A percentile compares a stretch with the other conserved stretches of the same genome.
phyloP scores from a whole-genome alignment of 2,888 invertebrate genomes.

The Biston stratarius region DNA sequence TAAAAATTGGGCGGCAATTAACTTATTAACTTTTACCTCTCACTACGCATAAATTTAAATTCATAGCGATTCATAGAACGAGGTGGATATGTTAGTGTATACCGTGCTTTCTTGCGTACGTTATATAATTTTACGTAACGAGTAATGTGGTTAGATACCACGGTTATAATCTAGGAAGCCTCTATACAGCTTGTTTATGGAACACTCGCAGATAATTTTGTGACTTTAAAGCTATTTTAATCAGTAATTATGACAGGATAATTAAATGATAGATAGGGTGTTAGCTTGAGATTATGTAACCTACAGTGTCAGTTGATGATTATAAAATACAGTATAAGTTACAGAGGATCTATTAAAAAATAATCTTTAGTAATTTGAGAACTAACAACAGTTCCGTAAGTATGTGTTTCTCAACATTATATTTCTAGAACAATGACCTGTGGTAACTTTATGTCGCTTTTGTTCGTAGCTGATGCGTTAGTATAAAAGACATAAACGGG shows the following conservation, averaged over 20 bases:
- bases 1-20: slow-evolving; percentile 11
- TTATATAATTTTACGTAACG: slow-evolving; percentile 62
- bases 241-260: slow-evolving; percentile 23
- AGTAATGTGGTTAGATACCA: slow-evolving; percentile 53
- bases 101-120: slow-evolving; percentile 42
- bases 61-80: slow-evolving; percentile 30
- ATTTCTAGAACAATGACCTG: slow-evolving; percentile 28
- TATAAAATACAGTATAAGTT: background rate
- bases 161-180: slow-evolving; percentile 52
- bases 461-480: background rate
- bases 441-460: background rate
- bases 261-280: slow-evolving; percentile 7
- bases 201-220: background rate
- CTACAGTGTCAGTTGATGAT: slow-evolving; percentile 1
- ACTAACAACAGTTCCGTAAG: slow-evolving; percentile 2
- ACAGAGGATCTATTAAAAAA: background rate
- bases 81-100: slow-evolving; percentile 46
- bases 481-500: slow-evolving; percentile 24
- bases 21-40: slow-evolving; percentile 23
- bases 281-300: slow-evolving; percentile 6
- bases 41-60: slow-evolving; percentile 28
- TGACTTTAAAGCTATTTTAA: slow-evolving; percentile 16
- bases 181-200: slow-evolving; percentile 18
- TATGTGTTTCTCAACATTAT: slow-evolving; percentile 5
- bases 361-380: slow-evolving; percentile 7